These are phyloP conservation scores for Acrocephalus arundinaceus DNA, from an alignment of 2,113 vertebrate genomes.

Conservation along the genomic window DNA sequence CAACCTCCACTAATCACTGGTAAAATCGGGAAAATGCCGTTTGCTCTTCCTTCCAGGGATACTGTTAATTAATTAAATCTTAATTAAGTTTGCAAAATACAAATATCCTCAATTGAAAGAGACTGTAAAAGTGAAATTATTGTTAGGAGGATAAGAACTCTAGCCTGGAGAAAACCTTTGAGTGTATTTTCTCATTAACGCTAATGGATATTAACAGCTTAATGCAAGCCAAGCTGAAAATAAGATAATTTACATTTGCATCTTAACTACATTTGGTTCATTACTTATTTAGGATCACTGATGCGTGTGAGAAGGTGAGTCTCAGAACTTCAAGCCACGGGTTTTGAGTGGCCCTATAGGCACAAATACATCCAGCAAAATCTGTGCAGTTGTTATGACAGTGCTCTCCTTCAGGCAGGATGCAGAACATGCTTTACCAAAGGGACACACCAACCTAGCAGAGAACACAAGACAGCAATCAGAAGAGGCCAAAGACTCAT, in stretches of 20 bases:
- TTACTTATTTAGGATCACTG: slow-evolving; percentile 13
- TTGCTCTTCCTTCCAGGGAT: slow-evolving; percentile 4
- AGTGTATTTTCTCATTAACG: slow-evolving; percentile 43
- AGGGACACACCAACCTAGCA: neutral
- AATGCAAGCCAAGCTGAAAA: slow-evolving; percentile 41
- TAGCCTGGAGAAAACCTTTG: slow-evolving; percentile 38
- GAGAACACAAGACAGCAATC: neutral
- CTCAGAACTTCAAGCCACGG: neutral
- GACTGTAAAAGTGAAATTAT: slow-evolving; percentile 17
- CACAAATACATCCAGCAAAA: neutral
- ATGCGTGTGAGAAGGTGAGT: neutral
- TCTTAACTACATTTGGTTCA: slow-evolving; percentile 13
- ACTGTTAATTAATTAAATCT: slow-evolving; percentile 43
- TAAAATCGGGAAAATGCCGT: neutral
- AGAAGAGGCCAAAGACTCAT: neutral
- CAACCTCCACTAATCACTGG: neutral
- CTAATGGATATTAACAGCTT: slow-evolving; percentile 52
- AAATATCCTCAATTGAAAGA: slow-evolving; percentile 35
- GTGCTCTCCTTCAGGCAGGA: neutral
- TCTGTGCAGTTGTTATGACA: accelerated
- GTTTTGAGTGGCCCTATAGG: neutral
- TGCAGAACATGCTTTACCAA: accelerated
- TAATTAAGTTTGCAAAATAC: slow-evolving; percentile 63
- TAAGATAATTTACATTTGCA: slow-evolving; percentile 35
- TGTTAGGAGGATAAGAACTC: slow-evolving; percentile 30